Base-by-base conservation (phyloP, 2,797 vertebrate species). In the Spea hammondii region DNA sequence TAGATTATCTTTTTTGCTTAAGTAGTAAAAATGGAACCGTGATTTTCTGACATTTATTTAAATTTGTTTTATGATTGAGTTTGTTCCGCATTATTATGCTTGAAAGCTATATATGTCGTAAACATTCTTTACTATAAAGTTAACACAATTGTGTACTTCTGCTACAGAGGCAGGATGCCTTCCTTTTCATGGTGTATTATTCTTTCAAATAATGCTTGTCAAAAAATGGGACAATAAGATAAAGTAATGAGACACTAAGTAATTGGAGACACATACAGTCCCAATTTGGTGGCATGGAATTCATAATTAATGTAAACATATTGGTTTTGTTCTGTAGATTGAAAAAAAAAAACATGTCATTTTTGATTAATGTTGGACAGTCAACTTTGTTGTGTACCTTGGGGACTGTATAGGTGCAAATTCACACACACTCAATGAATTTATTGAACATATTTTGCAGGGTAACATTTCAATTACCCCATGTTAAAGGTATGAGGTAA, bases 151-250 rank as follows among this genome's bases (percentile, higher is more conserved):
- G 60, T 65, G 45, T 65, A 66, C 47, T 72, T 72, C 50, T 57
- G n/a, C 46, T 47, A 65, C 49, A 45, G 32, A 32, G 13, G 45
- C 65, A 72, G 76, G 12, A 55, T 59, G 32, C 46, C 71, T 65
- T 54, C 65, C 13, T 53, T 78, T 59, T 71, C 51, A 50, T 12
- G 71, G 57, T 59, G 32, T 53, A 65, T 71, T 54, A 78, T 78
- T 78, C 70, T 55, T 78, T 53, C 51, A 53, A 53, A 6, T 53
- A 32, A 32, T 53, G 51, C 51, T 2, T 11, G 1, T 53, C 1
- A 13, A 11, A 57, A n/a, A 59, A 59, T 59, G 12, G 12, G 55
- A 59, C 12, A 59, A 59, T 11, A n/a, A 59, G 12, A n/a, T 11
- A 59, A 11, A 5, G 5, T 12, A 13, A 5, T 6, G 55, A 57